Evolutionary conservation across 2,888 invertebrate species (phyloP).

Genomic region (Drosophila greeni): DNA sequence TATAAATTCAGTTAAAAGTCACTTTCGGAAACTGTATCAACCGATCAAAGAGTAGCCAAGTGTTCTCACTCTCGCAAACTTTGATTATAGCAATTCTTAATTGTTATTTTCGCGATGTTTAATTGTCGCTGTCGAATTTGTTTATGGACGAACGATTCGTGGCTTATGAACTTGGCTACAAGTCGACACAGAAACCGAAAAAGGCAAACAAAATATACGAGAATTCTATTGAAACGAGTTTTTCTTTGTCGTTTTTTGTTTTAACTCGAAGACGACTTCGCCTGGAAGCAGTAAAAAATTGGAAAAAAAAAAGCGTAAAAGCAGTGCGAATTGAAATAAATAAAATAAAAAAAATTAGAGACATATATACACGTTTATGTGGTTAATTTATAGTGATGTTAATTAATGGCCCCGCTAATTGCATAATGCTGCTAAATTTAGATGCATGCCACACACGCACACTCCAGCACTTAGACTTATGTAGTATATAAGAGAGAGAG

Average conservation of each 20-base stretch:
- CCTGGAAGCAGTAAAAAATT: constrained; percentile 15
- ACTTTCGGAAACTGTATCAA: neutral
- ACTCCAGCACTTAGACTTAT: constrained; percentile 1
- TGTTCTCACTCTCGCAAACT: neutral
- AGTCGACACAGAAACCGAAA: constrained; percentile 27
- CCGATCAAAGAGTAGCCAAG: constrained; percentile 4
- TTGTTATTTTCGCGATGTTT: constrained; percentile 46
- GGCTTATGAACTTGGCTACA: constrained; percentile 55
- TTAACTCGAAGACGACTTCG: constrained; percentile 8
- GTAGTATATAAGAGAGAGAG: constrained; percentile 27
- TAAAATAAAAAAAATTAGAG: constrained; percentile 12
- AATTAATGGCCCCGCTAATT: constrained; percentile 62
- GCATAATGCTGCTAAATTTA: constrained; percentile 50
- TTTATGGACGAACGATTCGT: constrained; percentile 56
- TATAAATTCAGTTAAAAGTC: too few relatives aligned
- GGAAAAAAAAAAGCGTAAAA: neutral
- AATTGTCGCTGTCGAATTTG: constrained; percentile 43
- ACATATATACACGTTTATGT: constrained; percentile 5
- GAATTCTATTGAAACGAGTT: constrained; percentile 39
- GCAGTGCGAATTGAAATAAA: constrained; percentile 13
- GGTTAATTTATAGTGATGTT: constrained; percentile 53
- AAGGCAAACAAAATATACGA: constrained; percentile 21
- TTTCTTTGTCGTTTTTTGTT: constrained; percentile 3
- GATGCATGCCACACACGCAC: constrained; percentile 53
- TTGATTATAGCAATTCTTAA: constrained; percentile 18